phyloP scores from a whole-genome alignment of 2,888 invertebrate genomes.

The Amphipyra tragopoginis region DNA sequence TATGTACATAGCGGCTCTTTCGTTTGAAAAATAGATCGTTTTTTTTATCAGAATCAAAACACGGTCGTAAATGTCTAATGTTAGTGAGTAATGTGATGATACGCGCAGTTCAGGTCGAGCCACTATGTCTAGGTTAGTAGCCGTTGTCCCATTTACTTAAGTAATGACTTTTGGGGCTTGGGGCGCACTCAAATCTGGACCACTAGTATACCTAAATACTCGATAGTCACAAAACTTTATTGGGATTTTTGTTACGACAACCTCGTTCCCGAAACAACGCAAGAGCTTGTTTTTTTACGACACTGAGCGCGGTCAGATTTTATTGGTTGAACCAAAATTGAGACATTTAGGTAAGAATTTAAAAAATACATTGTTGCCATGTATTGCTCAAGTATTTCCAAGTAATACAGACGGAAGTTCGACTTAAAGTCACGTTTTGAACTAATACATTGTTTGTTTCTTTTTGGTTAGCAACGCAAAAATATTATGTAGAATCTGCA shows the following conservation, averaged over 20 bases:
- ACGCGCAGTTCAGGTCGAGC: conserved; percentile 43
- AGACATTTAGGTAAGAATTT: conserved; percentile 43
- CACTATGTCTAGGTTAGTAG: conserved; percentile 37
- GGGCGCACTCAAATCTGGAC: conserved; percentile 35
- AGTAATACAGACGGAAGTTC: conserved; percentile 41
- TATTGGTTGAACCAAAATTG: conserved; percentile 49
- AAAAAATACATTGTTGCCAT: conserved; percentile 30
- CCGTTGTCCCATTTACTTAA: conserved; percentile 37
- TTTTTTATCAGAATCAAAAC: conserved; percentile 49
- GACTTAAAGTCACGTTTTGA: conserved; percentile 34
- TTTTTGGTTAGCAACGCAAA: conserved; percentile 7
- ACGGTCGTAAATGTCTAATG: conserved; percentile 67
- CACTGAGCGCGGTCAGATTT: conserved; percentile 44
- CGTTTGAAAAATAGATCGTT: conserved; percentile 32
- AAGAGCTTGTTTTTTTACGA: conserved; percentile 50
- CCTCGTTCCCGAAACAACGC: conserved; percentile 57
- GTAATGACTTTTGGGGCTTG: conserved; percentile 35
- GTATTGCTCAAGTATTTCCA: conserved; percentile 16
- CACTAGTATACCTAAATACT: conserved; percentile 44
- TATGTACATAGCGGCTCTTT: conserved; percentile 29
- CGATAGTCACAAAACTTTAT: conserved; percentile 56
- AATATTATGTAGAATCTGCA: conserved; percentile 13
- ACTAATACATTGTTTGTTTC: conserved; percentile 17
- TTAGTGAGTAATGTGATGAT: conserved; percentile 61
- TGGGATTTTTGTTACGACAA: conserved; percentile 49